phyloP scores from a whole-genome alignment of 2,113 vertebrate genomes.

The Podarcis muralis region DNA sequence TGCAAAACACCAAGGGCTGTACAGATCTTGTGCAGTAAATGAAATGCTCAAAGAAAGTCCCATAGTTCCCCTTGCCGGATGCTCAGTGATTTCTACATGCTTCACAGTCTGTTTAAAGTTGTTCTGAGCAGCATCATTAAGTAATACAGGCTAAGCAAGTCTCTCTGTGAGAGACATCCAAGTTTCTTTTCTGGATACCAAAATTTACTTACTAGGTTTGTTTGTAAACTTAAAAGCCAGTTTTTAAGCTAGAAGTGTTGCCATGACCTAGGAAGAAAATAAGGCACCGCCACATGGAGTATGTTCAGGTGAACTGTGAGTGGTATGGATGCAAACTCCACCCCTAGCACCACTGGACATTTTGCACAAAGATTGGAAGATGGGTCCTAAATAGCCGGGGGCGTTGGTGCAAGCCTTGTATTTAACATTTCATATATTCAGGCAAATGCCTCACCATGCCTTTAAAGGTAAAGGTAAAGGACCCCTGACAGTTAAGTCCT shows the following conservation, averaged over 20 bases:
- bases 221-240: not conserved
- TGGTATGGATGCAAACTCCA: no score
- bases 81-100: slow-evolving; percentile 31
- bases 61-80: not conserved
- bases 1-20: not conserved
- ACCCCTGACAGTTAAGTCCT: no score
- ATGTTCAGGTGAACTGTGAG: not conserved
- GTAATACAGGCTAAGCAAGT: not conserved
- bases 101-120: not conserved
- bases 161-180: not conserved
- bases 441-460: no score
- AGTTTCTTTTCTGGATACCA: not conserved
- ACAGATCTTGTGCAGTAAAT: slow-evolving; percentile 3
- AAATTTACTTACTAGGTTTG: not conserved
- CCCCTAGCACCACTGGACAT: no score
- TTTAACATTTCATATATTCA: no score
- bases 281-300: not conserved
- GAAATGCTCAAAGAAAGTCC: slow-evolving; percentile 14
- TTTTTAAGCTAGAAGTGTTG: not conserved
- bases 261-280: not conserved
- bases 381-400: no score
- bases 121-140: not conserved
- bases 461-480: no score
- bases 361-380: no score
- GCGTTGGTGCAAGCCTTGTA: no score